Evolutionary conservation across 2,888 invertebrate genomes (phyloP), one percentile per base, ranked within the genome.

Genomic region (Cataglyphis rosenhaueri): DNA sequence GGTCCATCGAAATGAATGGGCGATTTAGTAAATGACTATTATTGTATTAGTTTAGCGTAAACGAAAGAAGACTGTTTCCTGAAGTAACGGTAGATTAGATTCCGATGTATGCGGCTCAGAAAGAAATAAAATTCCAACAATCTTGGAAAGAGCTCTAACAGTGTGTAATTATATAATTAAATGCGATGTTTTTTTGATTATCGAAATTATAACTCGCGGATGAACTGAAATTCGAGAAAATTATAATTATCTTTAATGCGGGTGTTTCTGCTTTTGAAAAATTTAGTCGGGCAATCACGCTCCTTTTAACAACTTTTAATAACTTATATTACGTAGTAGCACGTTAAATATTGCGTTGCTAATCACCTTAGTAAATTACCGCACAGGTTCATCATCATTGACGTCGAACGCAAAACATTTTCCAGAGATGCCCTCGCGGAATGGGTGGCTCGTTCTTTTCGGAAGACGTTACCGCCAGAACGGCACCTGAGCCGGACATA

Each of bases 381-480:
- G 8, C 12, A 5, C 15, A 44, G n/a, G 25, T 41, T 59, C 78
- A 59, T 78, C 57, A 35, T 70, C 44, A 48, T 66, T 29, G 44
- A 44, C 78, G 78, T 78, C 71, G 32, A 59, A 29, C 55, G 41
- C 68, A 57, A 57, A 68, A 32, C 44, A 59, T 48, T 59, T 59
- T 79, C 44, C 35, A 29, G 21, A 5, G 32, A 29, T 35, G 44
- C 15, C 41, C 78, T 76, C 81, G 71, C 29, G 78, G 78, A 82
- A 57, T 78, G 75, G 82, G 71, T 82, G 66, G 82, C 73, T 82
- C 83, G 75, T 57, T 32, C 68, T 29, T 48, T 65, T 81, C 59
- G 35, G 44, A 73, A 83, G 74, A 61, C 44, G 64, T 83, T 62
- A 64, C 57, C 52, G 59, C 74, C 64, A 65, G 65, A 15, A 65